Base-by-base conservation (phyloP, 1,140 invertebrate genomes). In the Panagrolaimus sp. region DNA sequence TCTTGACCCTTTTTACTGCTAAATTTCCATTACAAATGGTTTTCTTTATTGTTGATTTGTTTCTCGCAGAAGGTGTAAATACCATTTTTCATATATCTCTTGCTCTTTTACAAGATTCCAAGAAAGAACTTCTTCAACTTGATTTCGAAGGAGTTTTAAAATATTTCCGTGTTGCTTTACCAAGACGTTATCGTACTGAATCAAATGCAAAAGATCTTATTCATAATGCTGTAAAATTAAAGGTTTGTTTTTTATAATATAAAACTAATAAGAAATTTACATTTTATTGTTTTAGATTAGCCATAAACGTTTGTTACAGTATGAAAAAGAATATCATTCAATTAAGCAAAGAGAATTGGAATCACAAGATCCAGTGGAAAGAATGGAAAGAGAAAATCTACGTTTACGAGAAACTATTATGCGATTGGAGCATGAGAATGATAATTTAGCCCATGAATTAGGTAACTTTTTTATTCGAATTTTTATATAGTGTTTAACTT, bases 11-110 rank as follows among this genome's bases (percentile, higher is more conserved):
- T 14, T 99, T 96, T 85, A 98, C 96, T 3, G 94, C 96, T 15
- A 91, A 96, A 83, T 99, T 99, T 86, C 96, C 96, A 3, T 86
- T 99, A 0, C 92, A 91, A 83, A 90, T 98, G 84, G 96, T 98
- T 14, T 98, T 96, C 86, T 92, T 94, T 82, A 96, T 98, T 69
- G 86, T 98, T 24, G 96, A 98, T 83, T 88, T 98, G 43, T 98
- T 97, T 84, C 88, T 99, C 8, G 76, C 84, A 21, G 84, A 85
- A 88, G 94, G 94, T 38, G 89, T 94, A 72, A 91, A 96, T 80
- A 93, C 93, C 0, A 86, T 98, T 44, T 98, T 98, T 84, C 92
- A 96, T 88, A 90, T 98, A 43, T 94, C 94, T 0, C 83, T 98
- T 52, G 93, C 93, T 52, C 85, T 98, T 38, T 87, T 98, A 43